Conservation (phyloP, 2,797 vertebrate species). For the Lemur catta region DNA sequence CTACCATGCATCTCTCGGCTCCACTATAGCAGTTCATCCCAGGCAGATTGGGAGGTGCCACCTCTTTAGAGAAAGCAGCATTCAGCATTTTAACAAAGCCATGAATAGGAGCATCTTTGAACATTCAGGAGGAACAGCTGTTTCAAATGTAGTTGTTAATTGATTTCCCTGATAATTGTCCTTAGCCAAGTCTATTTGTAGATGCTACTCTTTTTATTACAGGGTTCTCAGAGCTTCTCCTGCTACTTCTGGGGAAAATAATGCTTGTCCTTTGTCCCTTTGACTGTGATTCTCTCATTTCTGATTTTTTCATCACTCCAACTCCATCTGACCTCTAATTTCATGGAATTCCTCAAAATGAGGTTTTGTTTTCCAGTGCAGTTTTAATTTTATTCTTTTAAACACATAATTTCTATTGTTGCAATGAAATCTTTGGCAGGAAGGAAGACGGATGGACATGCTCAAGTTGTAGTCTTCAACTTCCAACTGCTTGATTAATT, state of each 20-base stretch:
- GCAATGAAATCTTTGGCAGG: neutral
- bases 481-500: neutral
- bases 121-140: neutral
- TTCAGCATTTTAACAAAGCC: neutral
- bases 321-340: neutral
- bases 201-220: neutral
- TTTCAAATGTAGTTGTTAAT: neutral
- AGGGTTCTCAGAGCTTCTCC: neutral
- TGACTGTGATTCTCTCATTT: neutral
- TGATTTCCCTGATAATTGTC: neutral
- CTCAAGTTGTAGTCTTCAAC: neutral
- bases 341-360: constrained; percentile 3
- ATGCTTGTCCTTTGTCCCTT: neutral
- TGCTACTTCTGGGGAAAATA: neutral
- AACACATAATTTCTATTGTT: neutral
- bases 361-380: neutral
- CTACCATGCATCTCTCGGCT: neutral
- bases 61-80: neutral
- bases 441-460: neutral
- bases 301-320: neutral
- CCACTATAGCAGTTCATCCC: neutral
- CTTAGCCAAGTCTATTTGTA: neutral
- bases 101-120: neutral
- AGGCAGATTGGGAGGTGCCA: neutral
- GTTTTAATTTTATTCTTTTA: neutral